These are phyloP conservation scores for Drepana arcuata DNA, from an alignment of 1,140 invertebrate genomes.

Conservation along the genomic window DNA sequence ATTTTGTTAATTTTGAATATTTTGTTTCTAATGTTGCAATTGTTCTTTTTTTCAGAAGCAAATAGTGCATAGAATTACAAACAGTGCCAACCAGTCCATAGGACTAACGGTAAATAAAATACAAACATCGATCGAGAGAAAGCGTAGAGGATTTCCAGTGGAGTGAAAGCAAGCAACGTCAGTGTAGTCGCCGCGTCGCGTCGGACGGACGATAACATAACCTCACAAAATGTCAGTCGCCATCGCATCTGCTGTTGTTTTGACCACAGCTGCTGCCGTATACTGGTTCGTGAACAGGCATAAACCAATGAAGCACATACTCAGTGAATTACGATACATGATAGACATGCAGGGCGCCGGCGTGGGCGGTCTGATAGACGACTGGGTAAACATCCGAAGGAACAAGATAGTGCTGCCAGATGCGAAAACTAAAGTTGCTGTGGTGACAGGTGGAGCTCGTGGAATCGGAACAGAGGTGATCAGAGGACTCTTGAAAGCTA, in stretches of 20 bases:
- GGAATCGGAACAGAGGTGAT: constrained; percentile 90
- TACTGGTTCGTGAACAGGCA: constrained; percentile 60
- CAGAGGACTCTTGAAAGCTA: constrained; percentile 82
- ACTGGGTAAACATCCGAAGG: constrained; percentile 47
- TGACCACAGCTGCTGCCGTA: constrained; percentile 29
- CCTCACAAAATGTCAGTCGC: constrained; percentile 48
- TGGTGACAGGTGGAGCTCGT: constrained; percentile 90
- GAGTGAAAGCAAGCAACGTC: constrained; percentile 49
- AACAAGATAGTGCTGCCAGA: constrained; percentile 60
- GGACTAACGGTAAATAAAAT: constrained; percentile 51
- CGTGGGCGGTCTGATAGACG: constrained; percentile 55
- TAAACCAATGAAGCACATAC: constrained; percentile 46
- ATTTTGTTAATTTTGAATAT: too few relatives aligned
- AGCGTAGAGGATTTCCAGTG: constrained; percentile 54
- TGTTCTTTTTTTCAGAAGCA: neutral
- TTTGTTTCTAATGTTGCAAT: too few relatives aligned
- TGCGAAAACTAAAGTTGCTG: constrained; percentile 77
- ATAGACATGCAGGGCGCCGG: constrained; percentile 59
- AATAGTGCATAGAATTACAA: neutral
- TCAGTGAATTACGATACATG: constrained; percentile 47
- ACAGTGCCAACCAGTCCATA: constrained; percentile 30
- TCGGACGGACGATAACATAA: constrained; percentile 39
- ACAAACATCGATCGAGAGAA: constrained; percentile 44
- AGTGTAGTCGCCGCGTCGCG: constrained; percentile 36
- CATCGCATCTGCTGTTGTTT: constrained; percentile 32